These are phyloP conservation scores for Eira barbara DNA, from an alignment of 2,113 vertebrate species.

Conservation along the genomic window DNA sequence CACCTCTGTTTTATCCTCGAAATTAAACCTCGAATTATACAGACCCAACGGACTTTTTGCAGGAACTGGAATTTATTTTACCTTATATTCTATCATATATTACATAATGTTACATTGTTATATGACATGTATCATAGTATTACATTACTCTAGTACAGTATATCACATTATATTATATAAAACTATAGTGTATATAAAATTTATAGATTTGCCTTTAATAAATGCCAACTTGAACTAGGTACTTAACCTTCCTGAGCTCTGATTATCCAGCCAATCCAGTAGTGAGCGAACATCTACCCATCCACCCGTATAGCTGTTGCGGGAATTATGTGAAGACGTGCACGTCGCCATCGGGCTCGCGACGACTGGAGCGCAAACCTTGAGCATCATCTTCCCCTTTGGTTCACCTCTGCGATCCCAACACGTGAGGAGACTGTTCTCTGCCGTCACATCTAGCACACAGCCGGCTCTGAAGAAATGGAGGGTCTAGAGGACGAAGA, in stretches of 20 bases:
- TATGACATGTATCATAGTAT: background rate
- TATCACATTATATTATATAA: background rate
- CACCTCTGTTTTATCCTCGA: background rate
- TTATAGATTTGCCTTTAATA: background rate
- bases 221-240: background rate
- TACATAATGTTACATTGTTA: background rate
- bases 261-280: no score
- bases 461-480: background rate
- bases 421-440: background rate
- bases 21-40: background rate
- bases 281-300: background rate
- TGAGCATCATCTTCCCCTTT: background rate
- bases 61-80: background rate
- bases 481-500: background rate
- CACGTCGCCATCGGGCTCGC: background rate
- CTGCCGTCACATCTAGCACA: accelerated
- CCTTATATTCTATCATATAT: background rate
- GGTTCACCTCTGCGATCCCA: background rate
- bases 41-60: background rate
- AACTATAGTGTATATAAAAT: background rate
- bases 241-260: background rate
- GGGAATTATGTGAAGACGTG: background rate
- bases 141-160: background rate
- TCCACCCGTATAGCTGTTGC: background rate
- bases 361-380: accelerated